Evolutionary conservation across 2,113 vertebrate genomes (phyloP).

Genomic region (Harpagus bidentatus): DNA sequence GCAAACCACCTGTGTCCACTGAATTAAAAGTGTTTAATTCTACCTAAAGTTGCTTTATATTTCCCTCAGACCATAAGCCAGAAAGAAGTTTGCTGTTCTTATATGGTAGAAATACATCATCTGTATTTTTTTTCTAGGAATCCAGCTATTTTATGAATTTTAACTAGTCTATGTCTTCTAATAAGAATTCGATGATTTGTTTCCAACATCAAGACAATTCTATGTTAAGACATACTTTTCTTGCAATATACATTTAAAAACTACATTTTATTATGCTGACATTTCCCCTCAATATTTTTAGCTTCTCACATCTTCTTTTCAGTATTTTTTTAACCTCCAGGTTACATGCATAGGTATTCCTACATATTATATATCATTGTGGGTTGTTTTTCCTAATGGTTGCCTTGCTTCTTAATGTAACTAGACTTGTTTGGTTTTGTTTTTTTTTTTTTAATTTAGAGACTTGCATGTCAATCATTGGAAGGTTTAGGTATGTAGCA

Average conservation of each 20-base stretch:
- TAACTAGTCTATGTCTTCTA: not conserved
- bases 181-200: not conserved
- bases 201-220: not conserved
- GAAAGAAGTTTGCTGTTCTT: not conserved
- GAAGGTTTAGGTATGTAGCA: not conserved
- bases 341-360: not conserved
- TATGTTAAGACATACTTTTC: not conserved
- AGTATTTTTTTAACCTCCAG: not conserved
- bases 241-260: not conserved
- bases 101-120: not conserved
- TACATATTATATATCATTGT: not conserved
- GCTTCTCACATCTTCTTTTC: not conserved
- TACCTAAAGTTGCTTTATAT: not conserved
- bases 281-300: not conserved
- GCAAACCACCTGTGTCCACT: not conserved
- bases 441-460: not conserved
- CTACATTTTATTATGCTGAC: not conserved
- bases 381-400: not conserved
- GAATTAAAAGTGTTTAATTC: not conserved
- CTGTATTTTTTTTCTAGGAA: not conserved
- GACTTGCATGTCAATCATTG: not conserved
- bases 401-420: not conserved
- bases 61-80: not conserved
- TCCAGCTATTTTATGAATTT: not conserved
- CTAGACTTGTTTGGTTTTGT: not conserved